Base-by-base conservation (phyloP, 2,113 vertebrate genomes). In the Burhinus oedicnemus region DNA sequence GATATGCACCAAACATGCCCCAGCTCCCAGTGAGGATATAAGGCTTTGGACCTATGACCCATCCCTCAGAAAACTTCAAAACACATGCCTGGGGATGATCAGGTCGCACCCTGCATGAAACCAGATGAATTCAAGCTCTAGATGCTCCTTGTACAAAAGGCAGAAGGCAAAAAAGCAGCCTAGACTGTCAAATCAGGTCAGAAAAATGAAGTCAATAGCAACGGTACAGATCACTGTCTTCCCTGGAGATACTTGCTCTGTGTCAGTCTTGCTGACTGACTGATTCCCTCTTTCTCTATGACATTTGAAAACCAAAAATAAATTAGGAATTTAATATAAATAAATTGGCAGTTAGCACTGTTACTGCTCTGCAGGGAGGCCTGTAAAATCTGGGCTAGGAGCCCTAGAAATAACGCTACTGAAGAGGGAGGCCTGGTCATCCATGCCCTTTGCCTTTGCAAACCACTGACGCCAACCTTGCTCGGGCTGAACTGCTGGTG, bases 231-330 rank as follows among this genome's bases (percentile, higher is more conserved):
- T 95, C 71, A n/a, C 58, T 86, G 30, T 77, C 70, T 96, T 94
- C 78, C 87, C 84, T 93, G 69, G 72, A 86, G 93, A 66, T 87
- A 49, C 14, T 76, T 93, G 62, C 58, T 61, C 40, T 29, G 34
- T 94, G 81, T 96, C 94, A 89, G 52, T 93, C 91, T 93, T 80
- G 54, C 82, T 96, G 93, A 85, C 87, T 92, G 93, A 95, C 66
- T 88, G 82, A 66, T 93, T 91, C 36, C 15, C 18, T 71, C 72
- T 88, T 91, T 69, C 52, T 76, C 40, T 70, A 1, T 49, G 45
- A 47, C 65, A 89, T 89, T 82, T 91, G 57, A 82, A 87, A 95
- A 71, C 58, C 45, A 94, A 87, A 94, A 95, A 91, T 83, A 78
- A 95, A 87, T 51, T 32, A 71, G 57, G 74, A 70, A 87, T 94